Base-by-base conservation (phyloP, 2,797 vertebrate species). In the Lepidocolaptes lacrymiger region DNA sequence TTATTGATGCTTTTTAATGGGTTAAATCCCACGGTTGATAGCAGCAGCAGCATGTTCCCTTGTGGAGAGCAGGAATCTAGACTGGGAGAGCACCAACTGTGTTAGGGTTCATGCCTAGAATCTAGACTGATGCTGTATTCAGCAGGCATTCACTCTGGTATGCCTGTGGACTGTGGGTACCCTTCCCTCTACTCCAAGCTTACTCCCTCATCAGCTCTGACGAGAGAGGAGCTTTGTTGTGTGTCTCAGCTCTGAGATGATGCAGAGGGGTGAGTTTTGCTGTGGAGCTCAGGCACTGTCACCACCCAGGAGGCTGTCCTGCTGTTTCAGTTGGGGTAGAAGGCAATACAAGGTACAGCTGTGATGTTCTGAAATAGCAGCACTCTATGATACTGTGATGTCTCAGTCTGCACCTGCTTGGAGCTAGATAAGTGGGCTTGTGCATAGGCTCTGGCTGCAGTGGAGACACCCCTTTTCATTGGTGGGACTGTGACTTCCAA, bases 381-480 rank as follows among this genome's bases (percentile, higher is more conserved):
- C 49, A 71, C 22, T 17, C 4, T 18, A 21, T 62, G 36, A 23
- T 51, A 3, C 62, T 32, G 56, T 24, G 22, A 37, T 85, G 28
- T 79, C 30, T 85, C 0, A 0, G 5, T 62, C 63, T 91, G 43
- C 10, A 18, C 10, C 48, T 80, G 14, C 64, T 41, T 86, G 14
- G 49, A 88, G 10, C 32, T 8, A 4, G 67, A 88, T 73, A 63
- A 71, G 23, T 28, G 37, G 39, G 9, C 12, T 58, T 63, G 11
- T 68, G 9, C 7, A 1, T 82, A 72, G 74, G 5, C 39, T 91
- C 7, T 34, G 59, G 43, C 43, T 0, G 0, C 51, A 56, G 36
- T 20, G 34, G 21, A n/a, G 16, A 30, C 9, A 18, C 10, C 10
- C 0, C 21, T 37, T 63, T n/a, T 51, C 73, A 14, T 58, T 72